Percentiles rank a stretch among this genome's conserved stretches.
These are phyloP conservation scores for Pollimyrus isidori DNA, from an alignment of 2,113 vertebrate genomes.

Conservation along the genomic window DNA sequence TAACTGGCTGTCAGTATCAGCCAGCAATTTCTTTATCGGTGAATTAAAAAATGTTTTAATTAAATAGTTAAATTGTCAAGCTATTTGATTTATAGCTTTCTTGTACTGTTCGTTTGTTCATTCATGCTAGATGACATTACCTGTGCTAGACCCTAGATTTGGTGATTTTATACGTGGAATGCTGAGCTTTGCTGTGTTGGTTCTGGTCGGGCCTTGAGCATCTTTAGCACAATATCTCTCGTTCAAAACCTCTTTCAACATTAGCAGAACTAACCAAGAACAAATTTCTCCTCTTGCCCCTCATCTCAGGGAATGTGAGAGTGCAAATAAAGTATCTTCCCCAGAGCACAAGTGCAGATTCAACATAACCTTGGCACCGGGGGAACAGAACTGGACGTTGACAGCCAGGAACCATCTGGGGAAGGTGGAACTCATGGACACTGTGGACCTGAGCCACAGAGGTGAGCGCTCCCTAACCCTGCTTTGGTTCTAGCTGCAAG, in stretches of 20 bases:
- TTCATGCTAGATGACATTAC: background rate
- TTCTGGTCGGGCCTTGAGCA: background rate
- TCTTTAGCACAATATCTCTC: background rate
- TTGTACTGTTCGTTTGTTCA: background rate
- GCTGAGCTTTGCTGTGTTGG: background rate
- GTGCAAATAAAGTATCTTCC: background rate
- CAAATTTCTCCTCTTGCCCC: background rate
- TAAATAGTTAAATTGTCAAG: background rate
- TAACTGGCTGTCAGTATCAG: background rate
- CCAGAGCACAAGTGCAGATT: slow-evolving; percentile 19
- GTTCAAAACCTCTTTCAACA: background rate
- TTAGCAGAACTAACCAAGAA: background rate
- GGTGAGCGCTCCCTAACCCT: slow-evolving; percentile 32
- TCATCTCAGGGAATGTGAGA: slow-evolving; percentile 25
- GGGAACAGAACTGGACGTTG: slow-evolving; percentile 59
- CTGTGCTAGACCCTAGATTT: background rate
- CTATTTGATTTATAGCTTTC: background rate
- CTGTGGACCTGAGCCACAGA: slow-evolving; percentile 49
- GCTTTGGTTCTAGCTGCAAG: background rate
- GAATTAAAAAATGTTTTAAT: background rate
- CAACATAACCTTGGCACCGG: slow-evolving; percentile 12
- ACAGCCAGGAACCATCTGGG: slow-evolving; percentile 53
- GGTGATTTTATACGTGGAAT: background rate
- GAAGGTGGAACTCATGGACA: slow-evolving; percentile 43
- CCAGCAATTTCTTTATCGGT: background rate